These are phyloP conservation scores for Himalopsyche tibetana DNA, from an alignment of 2,888 invertebrate genomes.

Conservation along the genomic window DNA sequence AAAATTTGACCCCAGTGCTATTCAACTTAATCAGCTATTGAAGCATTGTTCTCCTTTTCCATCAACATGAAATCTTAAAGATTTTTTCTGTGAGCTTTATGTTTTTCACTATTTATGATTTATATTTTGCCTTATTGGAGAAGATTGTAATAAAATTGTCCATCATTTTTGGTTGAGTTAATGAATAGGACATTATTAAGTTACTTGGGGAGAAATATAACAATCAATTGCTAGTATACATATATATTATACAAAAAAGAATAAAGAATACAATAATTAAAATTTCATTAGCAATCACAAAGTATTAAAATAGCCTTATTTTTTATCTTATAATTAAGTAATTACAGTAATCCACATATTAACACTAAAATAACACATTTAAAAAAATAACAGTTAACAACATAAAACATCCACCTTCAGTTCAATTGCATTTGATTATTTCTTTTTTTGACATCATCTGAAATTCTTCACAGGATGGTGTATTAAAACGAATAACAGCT, in stretches of 20 bases:
- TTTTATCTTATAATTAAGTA: conserved; percentile 54
- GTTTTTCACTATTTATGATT: too few relatives aligned
- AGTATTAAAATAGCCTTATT: conserved; percentile 50
- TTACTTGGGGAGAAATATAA: too few relatives aligned
- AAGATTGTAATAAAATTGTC: too few relatives aligned
- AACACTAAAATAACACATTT: conserved; percentile 64
- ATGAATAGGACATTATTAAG: too few relatives aligned
- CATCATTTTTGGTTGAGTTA: too few relatives aligned
- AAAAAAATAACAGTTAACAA: conserved; percentile 64
- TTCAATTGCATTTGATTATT: conserved; percentile 62
- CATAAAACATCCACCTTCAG: conserved; percentile 51
- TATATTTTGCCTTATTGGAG: too few relatives aligned
- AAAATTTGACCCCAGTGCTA: too few relatives aligned
- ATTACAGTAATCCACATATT: conserved; percentile 61
- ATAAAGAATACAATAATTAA: conserved; percentile 45
- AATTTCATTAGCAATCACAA: conserved; percentile 57
- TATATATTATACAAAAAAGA: conserved; percentile 58
- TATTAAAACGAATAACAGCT: conserved; percentile 75
- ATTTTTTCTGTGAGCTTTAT: too few relatives aligned
- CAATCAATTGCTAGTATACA: conserved; percentile 42
- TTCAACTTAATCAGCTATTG: too few relatives aligned
- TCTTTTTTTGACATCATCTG: conserved; percentile 59
- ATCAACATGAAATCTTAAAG: too few relatives aligned
- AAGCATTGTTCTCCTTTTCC: too few relatives aligned
- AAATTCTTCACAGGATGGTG: conserved; percentile 74